A percentile compares a stretch with the other conserved stretches of the same genome.
phyloP scores from a whole-genome alignment of 2,113 vertebrate genomes.

The Eidolon helvum region DNA sequence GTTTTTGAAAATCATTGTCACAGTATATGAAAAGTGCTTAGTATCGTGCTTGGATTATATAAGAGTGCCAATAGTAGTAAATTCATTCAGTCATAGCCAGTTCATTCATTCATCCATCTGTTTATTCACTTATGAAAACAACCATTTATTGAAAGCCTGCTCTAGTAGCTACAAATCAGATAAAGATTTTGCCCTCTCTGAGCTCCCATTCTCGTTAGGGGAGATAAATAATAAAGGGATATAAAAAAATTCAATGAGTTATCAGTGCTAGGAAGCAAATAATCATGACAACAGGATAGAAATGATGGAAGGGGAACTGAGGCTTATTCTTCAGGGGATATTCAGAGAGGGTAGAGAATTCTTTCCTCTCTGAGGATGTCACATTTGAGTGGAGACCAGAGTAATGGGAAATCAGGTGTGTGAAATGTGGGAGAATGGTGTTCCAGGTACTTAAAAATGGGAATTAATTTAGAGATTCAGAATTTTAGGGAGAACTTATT shows the following conservation, averaged over 20 bases:
- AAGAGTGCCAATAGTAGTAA: neutral
- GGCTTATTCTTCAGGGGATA: neutral
- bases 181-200: neutral
- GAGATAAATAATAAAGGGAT: neutral
- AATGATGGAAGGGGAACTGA: neutral
- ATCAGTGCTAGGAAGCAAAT: neutral
- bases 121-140: neutral
- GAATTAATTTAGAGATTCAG: neutral
- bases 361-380: neutral
- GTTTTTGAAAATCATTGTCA: neutral
- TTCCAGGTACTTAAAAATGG: neutral
- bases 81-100: neutral
- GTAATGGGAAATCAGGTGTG: neutral
- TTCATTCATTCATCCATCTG: neutral
- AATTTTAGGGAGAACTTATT: neutral
- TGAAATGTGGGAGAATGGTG: neutral
- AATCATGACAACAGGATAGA: neutral
- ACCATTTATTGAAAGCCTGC: neutral
- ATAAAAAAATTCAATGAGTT: neutral
- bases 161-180: neutral
- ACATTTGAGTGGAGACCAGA: neutral
- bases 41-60: neutral
- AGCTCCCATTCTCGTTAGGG: neutral
- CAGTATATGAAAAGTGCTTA: neutral
- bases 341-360: neutral